phyloP scores from a whole-genome alignment of 2,888 invertebrate species.

The Tiphia femorata region DNA sequence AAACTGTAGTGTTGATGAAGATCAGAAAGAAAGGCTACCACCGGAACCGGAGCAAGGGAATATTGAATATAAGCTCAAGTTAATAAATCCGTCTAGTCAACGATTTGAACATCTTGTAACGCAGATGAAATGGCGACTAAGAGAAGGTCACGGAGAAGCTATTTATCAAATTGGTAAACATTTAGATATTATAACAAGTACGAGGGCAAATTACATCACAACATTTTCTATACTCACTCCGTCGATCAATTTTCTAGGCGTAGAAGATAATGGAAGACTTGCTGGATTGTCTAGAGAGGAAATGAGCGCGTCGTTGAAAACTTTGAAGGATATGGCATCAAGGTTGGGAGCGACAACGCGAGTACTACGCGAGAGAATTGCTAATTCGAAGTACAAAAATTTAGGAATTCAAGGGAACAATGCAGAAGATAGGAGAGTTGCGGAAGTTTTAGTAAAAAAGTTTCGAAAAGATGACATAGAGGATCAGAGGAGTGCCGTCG shows the following conservation, averaged over 20 bases:
- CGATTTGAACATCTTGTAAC: slow-evolving; percentile 97
- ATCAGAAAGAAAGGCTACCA: slow-evolving; percentile 77
- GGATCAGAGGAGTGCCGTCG: slow-evolving; percentile 85
- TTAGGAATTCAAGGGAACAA: slow-evolving; percentile 33
- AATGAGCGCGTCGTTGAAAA: slow-evolving; percentile 87
- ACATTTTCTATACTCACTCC: neutral
- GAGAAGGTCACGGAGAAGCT: slow-evolving; percentile 96
- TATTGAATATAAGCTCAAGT: slow-evolving; percentile 95
- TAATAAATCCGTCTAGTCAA: slow-evolving; percentile 91
- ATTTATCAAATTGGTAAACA: slow-evolving; percentile 89
- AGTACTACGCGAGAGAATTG: slow-evolving; percentile 77
- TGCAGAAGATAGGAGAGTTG: slow-evolving; percentile 74
- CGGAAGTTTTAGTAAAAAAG: slow-evolving; percentile 91
- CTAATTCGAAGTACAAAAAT: slow-evolving; percentile 62
- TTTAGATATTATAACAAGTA: too few relatives aligned
- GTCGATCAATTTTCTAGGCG: slow-evolving; percentile 74
- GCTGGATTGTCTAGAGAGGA: slow-evolving; percentile 87
- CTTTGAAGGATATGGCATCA: slow-evolving; percentile 89
- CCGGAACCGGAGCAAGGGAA: slow-evolving; percentile 96
- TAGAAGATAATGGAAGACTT: slow-evolving; percentile 89
- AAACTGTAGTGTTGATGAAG: slow-evolving; percentile 68
- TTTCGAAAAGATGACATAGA: slow-evolving; percentile 73
- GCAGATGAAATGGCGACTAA: slow-evolving; percentile 98
- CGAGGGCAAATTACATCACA: too few relatives aligned
- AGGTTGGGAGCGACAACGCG: slow-evolving; percentile 87